Base-by-base conservation (phyloP, 2,113 vertebrate species). In the Ochotona curzoniae region DNA sequence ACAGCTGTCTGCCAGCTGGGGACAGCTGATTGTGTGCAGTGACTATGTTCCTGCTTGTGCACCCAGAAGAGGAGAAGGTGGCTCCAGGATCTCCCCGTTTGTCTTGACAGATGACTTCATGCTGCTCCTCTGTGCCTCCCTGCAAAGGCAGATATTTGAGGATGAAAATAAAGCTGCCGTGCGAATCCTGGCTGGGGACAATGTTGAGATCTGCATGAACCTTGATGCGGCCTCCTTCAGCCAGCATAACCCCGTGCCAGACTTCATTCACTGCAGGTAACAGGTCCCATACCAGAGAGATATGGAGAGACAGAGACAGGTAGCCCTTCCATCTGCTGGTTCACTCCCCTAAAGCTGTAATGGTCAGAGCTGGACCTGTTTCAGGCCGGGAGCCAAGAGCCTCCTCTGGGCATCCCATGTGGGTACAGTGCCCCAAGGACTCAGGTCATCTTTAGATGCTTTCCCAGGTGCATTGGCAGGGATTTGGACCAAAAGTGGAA, bases 131-230 rank as follows among this genome's bases (percentile, higher is more conserved):
- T 99, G 99, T 51, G 99, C 99, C 93, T 99, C 99, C 8, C 97
- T 99, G 80, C 99, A 99, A 98, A 98, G 99, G 96, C 99, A 99
- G 96, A 98, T 99, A 5, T 99, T 99, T 92, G 99, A 99, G 15
- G 99, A 99, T 26, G 99, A 99, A 97, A 99, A 99, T 94, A 99
- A 99, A 95, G 98, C 99, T 18, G 99, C 99, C 0, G 99, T 99
- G 6, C 98, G 99, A 32, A 98, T 99, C 93, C 98, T 99, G 98
- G 99, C 99, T 0, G 99, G 99, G 23, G 99, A 99, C 97, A 99
- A 99, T 17, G 99, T 99, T n/a, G 99, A 99, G 98, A 99, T 99
- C 93, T 99, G 99, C 95, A 98, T 99, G 98, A 99, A 99, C 96
- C 98, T 99, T 75, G 99, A 99, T 0, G 99, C 99, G 0, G 99